Percentiles rank a stretch among this genome's conserved stretches.
These are phyloP conservation scores for Mormyrops attenuatus DNA, from an alignment of 2,797 vertebrate genomes.

Conservation along the genomic window DNA sequence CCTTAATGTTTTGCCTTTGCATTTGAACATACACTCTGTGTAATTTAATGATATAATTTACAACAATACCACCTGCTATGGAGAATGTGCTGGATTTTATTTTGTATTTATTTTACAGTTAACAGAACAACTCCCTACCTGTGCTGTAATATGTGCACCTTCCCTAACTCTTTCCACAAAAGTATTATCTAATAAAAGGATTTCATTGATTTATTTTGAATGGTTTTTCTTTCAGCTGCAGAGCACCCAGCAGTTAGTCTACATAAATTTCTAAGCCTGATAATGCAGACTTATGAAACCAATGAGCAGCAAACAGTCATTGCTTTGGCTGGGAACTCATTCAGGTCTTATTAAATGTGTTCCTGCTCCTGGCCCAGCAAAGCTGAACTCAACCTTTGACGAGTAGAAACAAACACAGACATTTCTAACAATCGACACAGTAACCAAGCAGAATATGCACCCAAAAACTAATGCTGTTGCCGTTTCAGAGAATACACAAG, in stretches of 20 bases:
- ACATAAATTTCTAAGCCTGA: neutral
- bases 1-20: conserved; percentile 43
- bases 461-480: neutral
- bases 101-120: conserved; percentile 54
- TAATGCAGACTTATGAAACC: neutral
- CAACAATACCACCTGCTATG: conserved; percentile 51
- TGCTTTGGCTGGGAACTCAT: neutral
- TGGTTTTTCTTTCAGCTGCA: neutral
- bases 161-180: neutral
- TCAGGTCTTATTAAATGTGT: neutral
- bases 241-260: neutral
- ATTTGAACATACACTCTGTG: conserved; percentile 57
- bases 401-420: neutral
- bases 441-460: neutral
- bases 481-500: neutral
- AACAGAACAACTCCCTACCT: neutral
- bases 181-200: neutral
- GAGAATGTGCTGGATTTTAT: conserved; percentile 57
- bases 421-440: neutral
- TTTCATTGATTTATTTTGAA: neutral
- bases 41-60: conserved; percentile 51
- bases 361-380: neutral
- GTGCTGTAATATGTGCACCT: neutral
- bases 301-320: neutral
- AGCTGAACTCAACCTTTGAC: neutral